phyloP scores from a whole-genome alignment of 2,888 invertebrate genomes.

The Mythimna pallens region DNA sequence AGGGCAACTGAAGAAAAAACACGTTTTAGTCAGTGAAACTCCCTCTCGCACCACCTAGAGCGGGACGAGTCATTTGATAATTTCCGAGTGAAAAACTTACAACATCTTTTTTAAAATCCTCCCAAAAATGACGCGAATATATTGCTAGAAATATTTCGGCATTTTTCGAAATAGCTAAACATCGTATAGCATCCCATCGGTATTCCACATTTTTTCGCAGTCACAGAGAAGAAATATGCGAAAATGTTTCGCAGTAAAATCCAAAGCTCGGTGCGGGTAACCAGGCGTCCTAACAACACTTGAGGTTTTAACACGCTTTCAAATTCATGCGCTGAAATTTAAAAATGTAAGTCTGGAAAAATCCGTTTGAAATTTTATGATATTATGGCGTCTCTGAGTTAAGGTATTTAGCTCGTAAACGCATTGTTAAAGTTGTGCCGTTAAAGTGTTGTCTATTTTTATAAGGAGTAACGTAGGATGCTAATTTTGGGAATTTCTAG shows the following conservation, averaged over 20 bases:
- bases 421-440: slow-evolving; percentile 20
- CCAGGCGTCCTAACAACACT: slow-evolving; percentile 55
- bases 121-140: no score
- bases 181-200: neutral
- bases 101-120: neutral
- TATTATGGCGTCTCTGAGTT: slow-evolving; percentile 25
- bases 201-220: slow-evolving; percentile 17
- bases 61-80: no score
- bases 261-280: slow-evolving; percentile 35
- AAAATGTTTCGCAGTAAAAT: slow-evolving; percentile 43
- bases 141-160: neutral
- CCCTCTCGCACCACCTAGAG: no score
- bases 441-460: neutral
- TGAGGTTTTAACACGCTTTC: slow-evolving; percentile 32
- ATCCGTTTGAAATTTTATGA: slow-evolving; percentile 37
- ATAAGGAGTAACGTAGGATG: neutral
- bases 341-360: slow-evolving; percentile 43
- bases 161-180: neutral
- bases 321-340: slow-evolving; percentile 49
- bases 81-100: no score
- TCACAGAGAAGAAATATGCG: slow-evolving; percentile 7
- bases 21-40: no score
- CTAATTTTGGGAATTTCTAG: neutral
- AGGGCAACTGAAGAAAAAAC: no score
- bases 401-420: slow-evolving; percentile 11